These are phyloP conservation scores for Sycophaga agraensis DNA, from an alignment of 1,140 invertebrate species.

Conservation along the genomic window DNA sequence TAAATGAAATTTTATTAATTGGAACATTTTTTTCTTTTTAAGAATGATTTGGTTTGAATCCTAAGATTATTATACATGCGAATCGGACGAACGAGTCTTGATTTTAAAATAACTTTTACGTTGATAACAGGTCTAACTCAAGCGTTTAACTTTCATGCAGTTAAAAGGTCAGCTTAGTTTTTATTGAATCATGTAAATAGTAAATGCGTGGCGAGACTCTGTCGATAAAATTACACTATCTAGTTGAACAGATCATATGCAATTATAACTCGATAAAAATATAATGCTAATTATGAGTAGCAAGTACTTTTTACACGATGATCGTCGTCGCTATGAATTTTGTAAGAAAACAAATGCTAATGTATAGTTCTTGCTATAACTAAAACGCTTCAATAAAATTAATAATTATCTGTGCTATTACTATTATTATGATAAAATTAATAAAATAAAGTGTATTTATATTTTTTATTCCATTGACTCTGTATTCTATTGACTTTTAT, in stretches of 20 bases:
- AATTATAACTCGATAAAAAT: constrained; percentile 28
- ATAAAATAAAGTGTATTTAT: constrained; percentile 42
- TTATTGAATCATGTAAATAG: constrained; percentile 53
- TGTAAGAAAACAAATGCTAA: constrained; percentile 4
- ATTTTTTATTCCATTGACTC: constrained; percentile 37
- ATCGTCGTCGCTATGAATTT: constrained; percentile 12
- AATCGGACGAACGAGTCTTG: too few relatives aligned
- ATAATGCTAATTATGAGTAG: neutral
- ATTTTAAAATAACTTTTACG: too few relatives aligned
- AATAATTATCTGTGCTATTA: constrained; percentile 12
- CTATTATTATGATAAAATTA: constrained; percentile 24
- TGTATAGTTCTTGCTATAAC: constrained; percentile 8
- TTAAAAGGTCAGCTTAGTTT: too few relatives aligned
- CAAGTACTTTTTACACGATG: constrained; percentile 3
- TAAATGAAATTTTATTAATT: too few relatives aligned
- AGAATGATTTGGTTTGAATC: too few relatives aligned
- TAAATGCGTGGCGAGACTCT: constrained; percentile 18
- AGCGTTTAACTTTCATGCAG: too few relatives aligned
- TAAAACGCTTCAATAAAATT: constrained; percentile 20
- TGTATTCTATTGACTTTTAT: neutral
- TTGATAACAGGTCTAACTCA: too few relatives aligned
- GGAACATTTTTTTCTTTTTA: too few relatives aligned
- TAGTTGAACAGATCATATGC: constrained; percentile 36
- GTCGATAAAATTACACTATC: constrained; percentile 24
- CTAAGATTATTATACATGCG: too few relatives aligned